Percentiles rank a stretch among this genome's conserved stretches.
phyloP scores from a whole-genome alignment of 2,113 vertebrate species.

The Pseudorasbora parva region DNA sequence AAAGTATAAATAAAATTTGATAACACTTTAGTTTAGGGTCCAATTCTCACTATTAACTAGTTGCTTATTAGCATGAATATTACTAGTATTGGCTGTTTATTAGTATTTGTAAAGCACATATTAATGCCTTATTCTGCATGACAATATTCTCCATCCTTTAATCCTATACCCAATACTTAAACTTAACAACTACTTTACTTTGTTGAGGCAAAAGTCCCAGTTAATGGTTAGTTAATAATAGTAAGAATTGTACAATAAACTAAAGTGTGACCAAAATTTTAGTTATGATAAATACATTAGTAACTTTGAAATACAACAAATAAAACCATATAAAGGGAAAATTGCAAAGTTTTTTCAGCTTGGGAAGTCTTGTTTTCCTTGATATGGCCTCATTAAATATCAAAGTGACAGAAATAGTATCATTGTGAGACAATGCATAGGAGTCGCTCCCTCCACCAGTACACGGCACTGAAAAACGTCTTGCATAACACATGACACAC shows the following conservation, averaged over 20 bases:
- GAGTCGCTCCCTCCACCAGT: constrained; percentile 32
- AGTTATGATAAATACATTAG: background rate
- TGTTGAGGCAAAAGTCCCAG: too few relatives aligned
- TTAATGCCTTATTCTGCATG: too few relatives aligned
- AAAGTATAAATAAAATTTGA: background rate
- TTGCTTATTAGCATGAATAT: too few relatives aligned
- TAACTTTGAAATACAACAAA: background rate
- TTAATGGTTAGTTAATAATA: too few relatives aligned
- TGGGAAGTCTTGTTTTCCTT: background rate
- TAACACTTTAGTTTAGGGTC: too few relatives aligned
- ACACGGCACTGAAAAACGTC: constrained; percentile 24
- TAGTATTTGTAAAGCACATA: too few relatives aligned
- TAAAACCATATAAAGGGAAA: background rate
- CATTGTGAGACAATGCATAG: background rate
- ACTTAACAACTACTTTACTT: too few relatives aligned
- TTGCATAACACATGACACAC: constrained; percentile 29
- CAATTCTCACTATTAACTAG: too few relatives aligned
- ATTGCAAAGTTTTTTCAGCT: background rate
- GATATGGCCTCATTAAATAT: background rate
- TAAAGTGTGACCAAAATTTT: background rate
- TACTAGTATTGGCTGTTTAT: too few relatives aligned
- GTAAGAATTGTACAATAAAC: too few relatives aligned
- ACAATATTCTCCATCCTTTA: too few relatives aligned
- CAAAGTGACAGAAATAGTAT: background rate
- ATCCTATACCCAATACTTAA: too few relatives aligned